These are phyloP conservation scores for Cavia porcellus DNA, from an alignment of 2,113 vertebrate species.

Conservation along the genomic window DNA sequence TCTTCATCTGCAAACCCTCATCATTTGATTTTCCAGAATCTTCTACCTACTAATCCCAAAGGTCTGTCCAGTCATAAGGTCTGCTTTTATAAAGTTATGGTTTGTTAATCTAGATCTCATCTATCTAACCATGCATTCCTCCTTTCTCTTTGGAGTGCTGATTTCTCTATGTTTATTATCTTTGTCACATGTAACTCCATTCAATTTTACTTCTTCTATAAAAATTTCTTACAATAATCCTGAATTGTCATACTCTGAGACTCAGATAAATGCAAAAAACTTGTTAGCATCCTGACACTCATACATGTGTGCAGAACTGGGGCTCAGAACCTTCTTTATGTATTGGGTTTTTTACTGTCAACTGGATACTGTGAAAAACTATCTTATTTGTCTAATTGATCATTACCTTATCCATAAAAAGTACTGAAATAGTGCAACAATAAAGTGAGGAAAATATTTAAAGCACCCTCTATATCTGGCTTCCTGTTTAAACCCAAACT, in stretches of 20 bases:
- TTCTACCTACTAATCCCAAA: background rate
- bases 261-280: background rate
- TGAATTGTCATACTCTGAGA: background rate
- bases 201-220: slow-evolving; percentile 12
- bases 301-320: background rate
- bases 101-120: background rate
- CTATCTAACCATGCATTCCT: background rate
- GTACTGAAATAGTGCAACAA: background rate
- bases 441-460: background rate
- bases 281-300: background rate
- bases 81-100: background rate
- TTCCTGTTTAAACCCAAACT: background rate
- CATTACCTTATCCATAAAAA: background rate
- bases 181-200: background rate
- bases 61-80: background rate
- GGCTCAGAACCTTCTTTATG: background rate
- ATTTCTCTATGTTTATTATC: background rate
- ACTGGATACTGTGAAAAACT: background rate
- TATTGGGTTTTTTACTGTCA: background rate
- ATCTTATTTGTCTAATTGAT: background rate
- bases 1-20: background rate
- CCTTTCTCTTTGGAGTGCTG: background rate
- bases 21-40: background rate
- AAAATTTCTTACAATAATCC: background rate
- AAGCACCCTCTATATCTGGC: background rate